phyloP scores from a whole-genome alignment of 2,113 vertebrate species.

The Neotoma lepida region DNA sequence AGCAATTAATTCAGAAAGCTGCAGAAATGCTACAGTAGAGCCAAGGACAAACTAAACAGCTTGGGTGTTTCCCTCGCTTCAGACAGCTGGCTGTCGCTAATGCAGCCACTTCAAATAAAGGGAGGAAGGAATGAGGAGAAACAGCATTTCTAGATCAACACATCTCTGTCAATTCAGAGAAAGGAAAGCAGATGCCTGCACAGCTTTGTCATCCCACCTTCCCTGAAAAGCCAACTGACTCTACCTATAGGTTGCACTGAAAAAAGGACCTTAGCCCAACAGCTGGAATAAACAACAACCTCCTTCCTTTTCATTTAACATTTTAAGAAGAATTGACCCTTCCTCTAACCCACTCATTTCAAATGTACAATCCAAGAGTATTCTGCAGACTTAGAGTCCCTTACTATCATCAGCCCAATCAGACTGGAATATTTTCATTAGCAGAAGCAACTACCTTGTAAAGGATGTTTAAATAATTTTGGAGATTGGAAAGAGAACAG shows the following conservation, averaged over 20 bases:
- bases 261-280: not conserved
- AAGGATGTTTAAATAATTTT: not conserved
- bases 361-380: no score
- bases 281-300: not conserved
- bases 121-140: not conserved
- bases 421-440: not conserved
- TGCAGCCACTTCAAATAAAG: slow-evolving; percentile 32
- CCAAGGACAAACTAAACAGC: slow-evolving; percentile 50
- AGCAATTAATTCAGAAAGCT: slow-evolving; percentile 60
- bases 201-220: not conserved
- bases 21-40: not conserved
- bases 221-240: not conserved
- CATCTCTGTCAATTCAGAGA: slow-evolving; percentile 14
- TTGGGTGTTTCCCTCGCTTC: slow-evolving; percentile 39
- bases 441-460: slow-evolving; percentile 20
- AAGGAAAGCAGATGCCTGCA: not conserved
- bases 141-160: not conserved
- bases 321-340: no score
- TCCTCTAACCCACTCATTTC: no score
- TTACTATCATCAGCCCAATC: not conserved
- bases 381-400: no score
- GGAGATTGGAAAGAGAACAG: not conserved
- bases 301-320: no score
- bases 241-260: not conserved
- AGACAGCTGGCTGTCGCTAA: slow-evolving; percentile 59